Base-by-base conservation (phyloP, 2,797 vertebrate genomes). In the Halcyon leucocephala region DNA sequence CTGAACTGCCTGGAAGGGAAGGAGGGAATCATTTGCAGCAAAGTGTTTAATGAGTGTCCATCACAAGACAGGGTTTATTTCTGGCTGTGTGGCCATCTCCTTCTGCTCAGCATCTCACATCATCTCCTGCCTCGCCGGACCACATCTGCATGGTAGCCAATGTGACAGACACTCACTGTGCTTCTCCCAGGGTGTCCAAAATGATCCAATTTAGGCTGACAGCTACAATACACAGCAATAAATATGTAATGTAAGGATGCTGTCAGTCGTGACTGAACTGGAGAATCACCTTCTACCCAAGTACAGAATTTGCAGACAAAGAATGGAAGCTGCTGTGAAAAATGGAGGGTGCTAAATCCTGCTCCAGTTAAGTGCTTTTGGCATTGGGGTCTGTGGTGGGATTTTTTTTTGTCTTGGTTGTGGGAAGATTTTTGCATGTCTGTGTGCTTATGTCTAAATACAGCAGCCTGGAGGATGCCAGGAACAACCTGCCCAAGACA, bases 171-270 rank as follows among this genome's bases (percentile, higher is more conserved):
- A 8, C 49, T 66, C 42, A 4, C 41, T 72, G 54, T 25, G 19
- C 52, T 94, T 92, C 84, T 92, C 71, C 42, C 42, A 79, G 51
- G 31, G 20, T 85, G 87, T 81, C 72, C 82, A 91, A 14, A 69
- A 31, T 74, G 74, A 93, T 69, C 58, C 11, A 4, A 84, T 76
- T 64, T 55, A 66, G 82, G 62, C 61, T 93, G 93, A 93, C 79
- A 95, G 65, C 49, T 83, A 71, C 87, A 76, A 85, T 9, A 78
- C 61, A 41, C 65, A 42, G 82, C 69, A 88, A 76, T 91, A 92
- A 93, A 69, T 80, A 88, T 39, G 28, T 81, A 76, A 83, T 62
- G 54, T 78, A 82, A 65, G 22, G 65, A 74, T 81, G 26, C 79
- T 71, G 26, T 51, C 69, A 41, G 11, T 66, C 7, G 6, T 64